Evolutionary conservation across 2,888 invertebrate genomes (phyloP).

Genomic region (Myathropa florea): DNA sequence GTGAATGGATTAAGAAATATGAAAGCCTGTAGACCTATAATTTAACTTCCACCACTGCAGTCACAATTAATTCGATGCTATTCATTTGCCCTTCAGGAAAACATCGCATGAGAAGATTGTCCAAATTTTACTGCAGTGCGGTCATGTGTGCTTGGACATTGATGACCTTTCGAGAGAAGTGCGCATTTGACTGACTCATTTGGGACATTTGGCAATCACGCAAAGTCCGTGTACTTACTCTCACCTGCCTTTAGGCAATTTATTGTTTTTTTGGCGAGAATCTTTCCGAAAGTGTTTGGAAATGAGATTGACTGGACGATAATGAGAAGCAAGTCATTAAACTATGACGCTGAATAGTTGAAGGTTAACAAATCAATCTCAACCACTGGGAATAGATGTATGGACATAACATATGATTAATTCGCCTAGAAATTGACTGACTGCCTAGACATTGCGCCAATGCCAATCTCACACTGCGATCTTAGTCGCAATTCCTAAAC

Average conservation of each 20-base stretch:
- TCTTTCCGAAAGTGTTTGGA: neutral
- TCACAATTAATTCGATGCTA: neutral
- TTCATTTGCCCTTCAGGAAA: neutral
- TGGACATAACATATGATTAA: too few relatives aligned
- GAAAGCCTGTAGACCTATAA: neutral
- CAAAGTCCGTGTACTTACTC: neutral
- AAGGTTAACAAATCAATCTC: too few relatives aligned
- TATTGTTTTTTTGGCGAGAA: neutral
- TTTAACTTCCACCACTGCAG: neutral
- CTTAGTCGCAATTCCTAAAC: too few relatives aligned
- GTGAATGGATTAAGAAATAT: neutral
- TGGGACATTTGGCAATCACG: neutral
- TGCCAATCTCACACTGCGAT: too few relatives aligned
- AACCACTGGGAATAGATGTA: too few relatives aligned
- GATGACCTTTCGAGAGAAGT: neutral
- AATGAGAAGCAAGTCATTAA: too few relatives aligned
- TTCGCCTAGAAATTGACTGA: too few relatives aligned
- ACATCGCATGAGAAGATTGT: neutral
- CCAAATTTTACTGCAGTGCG: neutral
- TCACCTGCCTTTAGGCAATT: neutral
- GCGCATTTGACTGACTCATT: neutral
- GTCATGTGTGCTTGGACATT: neutral
- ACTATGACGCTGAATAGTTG: too few relatives aligned
- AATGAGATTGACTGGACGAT: neutral
- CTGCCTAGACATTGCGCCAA: too few relatives aligned